A percentile compares a stretch with the other conserved stretches of the same genome.
Evolutionary conservation across 2,113 vertebrate species (phyloP).

Genomic region (Amia ocellicauda): DNA sequence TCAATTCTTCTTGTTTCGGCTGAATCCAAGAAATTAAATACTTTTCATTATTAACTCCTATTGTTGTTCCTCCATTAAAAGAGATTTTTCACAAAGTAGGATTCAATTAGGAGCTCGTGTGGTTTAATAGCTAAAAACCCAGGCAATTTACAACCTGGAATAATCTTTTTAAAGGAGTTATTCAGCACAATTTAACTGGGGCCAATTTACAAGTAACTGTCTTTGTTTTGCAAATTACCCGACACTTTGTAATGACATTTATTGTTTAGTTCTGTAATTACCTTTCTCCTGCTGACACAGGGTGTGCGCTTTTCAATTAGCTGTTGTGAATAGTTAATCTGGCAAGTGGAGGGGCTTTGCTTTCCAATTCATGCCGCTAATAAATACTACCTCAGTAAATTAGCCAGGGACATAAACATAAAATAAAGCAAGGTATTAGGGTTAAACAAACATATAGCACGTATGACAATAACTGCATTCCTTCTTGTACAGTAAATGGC

Average conservation of each 20-base stretch:
- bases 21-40: too few relatives aligned
- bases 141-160: slow-evolving; percentile 28
- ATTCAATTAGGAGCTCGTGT: slow-evolving; percentile 43
- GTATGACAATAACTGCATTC: not conserved
- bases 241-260: slow-evolving; percentile 41
- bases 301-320: not conserved
- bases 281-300: slow-evolving; percentile 19
- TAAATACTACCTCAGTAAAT: not conserved
- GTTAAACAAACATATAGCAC: not conserved
- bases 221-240: slow-evolving; percentile 41
- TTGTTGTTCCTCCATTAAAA: slow-evolving; percentile 23
- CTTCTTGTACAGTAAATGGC: not conserved
- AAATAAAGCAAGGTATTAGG: not conserved
- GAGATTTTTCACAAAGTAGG: slow-evolving; percentile 41
- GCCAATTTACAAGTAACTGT: slow-evolving; percentile 24
- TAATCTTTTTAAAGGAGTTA: slow-evolving; percentile 18
- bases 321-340: slow-evolving; percentile 8
- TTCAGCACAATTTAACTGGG: slow-evolving; percentile 30
- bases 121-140: slow-evolving; percentile 12
- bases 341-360: not conserved
- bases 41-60: slow-evolving; percentile 33
- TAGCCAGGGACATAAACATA: not conserved
- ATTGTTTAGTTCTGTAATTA: slow-evolving; percentile 27
- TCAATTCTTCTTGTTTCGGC: too few relatives aligned
- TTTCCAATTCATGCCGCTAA: slow-evolving; percentile 4